Evolutionary conservation across 2,888 invertebrate genomes (phyloP).

Genomic region (Neoaliturus tenellus): DNA sequence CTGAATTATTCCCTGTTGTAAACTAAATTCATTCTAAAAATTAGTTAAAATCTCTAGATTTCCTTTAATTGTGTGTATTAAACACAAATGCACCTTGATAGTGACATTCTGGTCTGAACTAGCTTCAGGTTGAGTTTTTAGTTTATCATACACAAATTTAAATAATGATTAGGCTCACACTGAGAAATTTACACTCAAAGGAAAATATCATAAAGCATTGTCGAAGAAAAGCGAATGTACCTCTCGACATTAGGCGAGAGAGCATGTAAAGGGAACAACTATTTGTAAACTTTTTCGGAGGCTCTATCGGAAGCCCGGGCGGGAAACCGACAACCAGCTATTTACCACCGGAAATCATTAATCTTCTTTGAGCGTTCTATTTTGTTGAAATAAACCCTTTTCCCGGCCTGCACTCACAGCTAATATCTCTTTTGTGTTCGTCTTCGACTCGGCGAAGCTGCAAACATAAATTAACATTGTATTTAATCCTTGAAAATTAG

Average conservation of each 20-base stretch:
- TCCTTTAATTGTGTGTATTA: no score
- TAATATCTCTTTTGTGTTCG: constrained; percentile 48
- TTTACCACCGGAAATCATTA: constrained; percentile 37
- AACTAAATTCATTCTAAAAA: no score
- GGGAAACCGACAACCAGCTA: constrained; percentile 13
- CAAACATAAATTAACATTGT: constrained; percentile 28
- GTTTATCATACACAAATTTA: no score
- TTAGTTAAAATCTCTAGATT: no score
- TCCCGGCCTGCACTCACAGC: neutral
- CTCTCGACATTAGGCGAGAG: neutral
- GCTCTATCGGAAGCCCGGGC: neutral
- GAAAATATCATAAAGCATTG: no score
- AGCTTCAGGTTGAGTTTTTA: no score
- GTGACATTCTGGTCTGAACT: no score
- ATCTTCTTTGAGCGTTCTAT: constrained; percentile 30
- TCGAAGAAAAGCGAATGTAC: no score
- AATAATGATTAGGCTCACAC: no score
- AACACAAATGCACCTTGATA: no score
- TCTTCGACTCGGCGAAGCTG: neutral
- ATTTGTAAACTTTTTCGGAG: constrained; percentile 19
- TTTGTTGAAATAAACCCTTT: constrained; percentile 25
- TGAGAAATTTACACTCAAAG: no score
- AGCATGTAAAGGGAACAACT: constrained; percentile 3
- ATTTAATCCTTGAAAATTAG: constrained; percentile 28
- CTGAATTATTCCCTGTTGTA: no score